Base-by-base conservation (phyloP, 1,140 invertebrate genomes). In the Ptiloglossa arizonensis region DNA sequence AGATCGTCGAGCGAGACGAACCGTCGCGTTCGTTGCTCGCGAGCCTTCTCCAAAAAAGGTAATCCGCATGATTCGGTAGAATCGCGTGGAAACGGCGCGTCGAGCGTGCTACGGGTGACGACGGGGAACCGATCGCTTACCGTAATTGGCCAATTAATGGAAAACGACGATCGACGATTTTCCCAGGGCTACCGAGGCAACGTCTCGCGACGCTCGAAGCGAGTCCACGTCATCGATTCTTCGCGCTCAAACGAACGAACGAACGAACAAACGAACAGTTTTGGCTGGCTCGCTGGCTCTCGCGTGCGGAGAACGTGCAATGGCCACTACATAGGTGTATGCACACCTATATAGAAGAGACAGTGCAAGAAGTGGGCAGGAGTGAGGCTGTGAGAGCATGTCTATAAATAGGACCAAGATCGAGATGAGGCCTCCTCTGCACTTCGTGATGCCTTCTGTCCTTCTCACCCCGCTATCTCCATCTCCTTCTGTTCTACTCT, bases 341-440 rank as follows among this genome's bases (percentile, higher is more conserved):
- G 71, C 72, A 80, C 78, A 83, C 79, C 81, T 85, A 86, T 80
- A 87, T 85, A 82, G 74, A 81, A 88, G 86, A 88, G 86, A 88
- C 85, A 89, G 85, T 82, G 85, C 83, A 80, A 89, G 87, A 90
- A 88, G 89, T 87, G 86, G 87, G 89, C 89, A 90, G 86, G 88
- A 92, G 90, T 90, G 89, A 91, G 87, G 88, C 91, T 92, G 89
- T 91, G 91, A 92, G 91, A 91, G 90, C 91, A 92, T 86, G 89
- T 92, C 90, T 92, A 92, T 91, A 91, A 92, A 91, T 92, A 91
- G 91, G 90, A 85, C 88, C 89, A 83, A 87, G 88, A 90, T 87
- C 87, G 89, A 90, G 90, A 91, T 87, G 90, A 89, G 86, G 82
- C 81, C 88, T 90, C 87, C 89, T 87, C 88, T 86, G 84, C 87